Percentiles rank a stretch among this genome's conserved stretches.
phyloP scores from a whole-genome alignment of 2,888 invertebrate species.

The Leptopilina myrica region DNA sequence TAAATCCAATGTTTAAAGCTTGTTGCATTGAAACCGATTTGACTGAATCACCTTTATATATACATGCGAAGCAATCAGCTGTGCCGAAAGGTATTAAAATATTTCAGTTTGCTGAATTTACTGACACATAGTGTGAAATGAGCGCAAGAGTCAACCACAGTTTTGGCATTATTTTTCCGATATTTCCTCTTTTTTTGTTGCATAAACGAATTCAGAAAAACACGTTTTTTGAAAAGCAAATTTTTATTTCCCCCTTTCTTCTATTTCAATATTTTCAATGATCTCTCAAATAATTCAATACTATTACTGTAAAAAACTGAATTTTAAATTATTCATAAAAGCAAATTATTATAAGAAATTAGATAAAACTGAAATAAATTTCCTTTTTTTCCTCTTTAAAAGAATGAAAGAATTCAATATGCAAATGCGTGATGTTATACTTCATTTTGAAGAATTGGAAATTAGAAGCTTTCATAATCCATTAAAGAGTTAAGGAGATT shows the following conservation, averaged over 20 bases:
- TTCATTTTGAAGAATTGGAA: constrained; percentile 8
- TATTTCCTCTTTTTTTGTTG: background rate
- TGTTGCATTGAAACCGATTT: constrained; percentile 37
- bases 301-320: too few relatives aligned
- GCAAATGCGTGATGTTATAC: background rate
- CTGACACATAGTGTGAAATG: background rate
- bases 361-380: too few relatives aligned
- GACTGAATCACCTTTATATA: constrained; percentile 31
- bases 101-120: constrained; percentile 37
- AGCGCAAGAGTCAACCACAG: background rate
- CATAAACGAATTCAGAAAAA: background rate
- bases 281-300: too few relatives aligned
- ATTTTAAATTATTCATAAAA: too few relatives aligned
- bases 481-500: background rate
- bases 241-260: too few relatives aligned
- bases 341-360: too few relatives aligned
- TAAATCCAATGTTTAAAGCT: constrained; percentile 33
- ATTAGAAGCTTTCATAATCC: constrained; percentile 11
- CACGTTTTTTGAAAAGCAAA: too few relatives aligned
- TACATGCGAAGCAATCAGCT: constrained; percentile 29
- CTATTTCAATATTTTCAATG: too few relatives aligned
- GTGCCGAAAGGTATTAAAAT: constrained; percentile 29
- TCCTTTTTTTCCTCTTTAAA: too few relatives aligned
- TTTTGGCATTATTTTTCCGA: background rate
- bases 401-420: background rate